Evolutionary conservation across 1,140 invertebrate species (phyloP).

Genomic region (Ceratina calcarata): DNA sequence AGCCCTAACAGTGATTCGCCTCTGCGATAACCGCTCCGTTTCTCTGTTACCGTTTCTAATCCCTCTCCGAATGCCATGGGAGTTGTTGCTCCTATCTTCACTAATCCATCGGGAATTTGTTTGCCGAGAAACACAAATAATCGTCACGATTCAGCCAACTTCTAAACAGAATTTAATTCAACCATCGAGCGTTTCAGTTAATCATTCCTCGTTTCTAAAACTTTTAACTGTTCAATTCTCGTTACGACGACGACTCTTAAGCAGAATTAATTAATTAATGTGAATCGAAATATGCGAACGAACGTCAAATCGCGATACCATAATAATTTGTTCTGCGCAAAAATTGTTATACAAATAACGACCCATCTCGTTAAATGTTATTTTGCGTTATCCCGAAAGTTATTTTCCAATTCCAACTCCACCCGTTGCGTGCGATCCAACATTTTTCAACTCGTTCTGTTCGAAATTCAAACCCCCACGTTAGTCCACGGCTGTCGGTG

Average conservation of each 20-base stretch:
- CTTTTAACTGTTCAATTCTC: no score
- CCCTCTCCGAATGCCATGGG: background rate
- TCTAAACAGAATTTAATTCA: background rate
- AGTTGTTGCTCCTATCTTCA: conserved; percentile 9
- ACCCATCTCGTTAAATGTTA: conserved; percentile 10
- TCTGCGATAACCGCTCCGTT: conserved; percentile 39
- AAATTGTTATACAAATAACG: conserved; percentile 1
- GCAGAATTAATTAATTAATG: no score
- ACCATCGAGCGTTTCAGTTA: background rate
- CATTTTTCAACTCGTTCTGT: conserved; percentile 2
- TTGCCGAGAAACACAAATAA: background rate
- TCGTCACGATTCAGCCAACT: background rate
- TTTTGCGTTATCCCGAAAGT: background rate
- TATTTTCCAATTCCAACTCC: no score
- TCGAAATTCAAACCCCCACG: background rate
- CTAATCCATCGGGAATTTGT: conserved; percentile 1
- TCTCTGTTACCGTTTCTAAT: conserved; percentile 16
- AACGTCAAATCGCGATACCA: background rate
- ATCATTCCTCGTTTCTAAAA: no score
- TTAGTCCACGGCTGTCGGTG: no score
- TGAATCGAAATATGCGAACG: no score
- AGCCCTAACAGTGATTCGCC: conserved; percentile 54
- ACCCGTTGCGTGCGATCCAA: no score
- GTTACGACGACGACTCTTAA: no score
- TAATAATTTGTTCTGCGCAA: conserved; percentile 5